Base-by-base conservation (phyloP, 2,113 vertebrate genomes). In the Neogobius melanostomus region DNA sequence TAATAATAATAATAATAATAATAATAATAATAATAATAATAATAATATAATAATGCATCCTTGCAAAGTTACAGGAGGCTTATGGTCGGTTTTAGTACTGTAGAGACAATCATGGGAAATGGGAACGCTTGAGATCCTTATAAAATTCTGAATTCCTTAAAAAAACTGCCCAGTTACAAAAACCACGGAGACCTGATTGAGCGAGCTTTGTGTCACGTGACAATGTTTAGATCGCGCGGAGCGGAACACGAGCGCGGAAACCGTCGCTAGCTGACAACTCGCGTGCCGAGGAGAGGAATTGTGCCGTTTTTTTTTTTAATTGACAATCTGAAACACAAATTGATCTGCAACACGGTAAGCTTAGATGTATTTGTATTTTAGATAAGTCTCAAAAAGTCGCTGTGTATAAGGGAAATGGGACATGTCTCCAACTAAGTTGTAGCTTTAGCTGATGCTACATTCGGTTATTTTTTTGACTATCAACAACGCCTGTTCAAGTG, bases 161-260 rank as follows among this genome's bases (percentile, higher is more conserved):
- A 65, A 71, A 76, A 65, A 12, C 0, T 36, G 50, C 10, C 49
- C 65, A 0, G 50, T 0, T 9, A 2, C 0, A 0, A 2, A 10
- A 5, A 64, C 5, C 75, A 46, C 4, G 16, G 80, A 71, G 68
- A 57, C 71, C 48, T 10, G 0, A 7, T 1, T 12, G 7, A 28
- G 71, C 64, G 46, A 9, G 52, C 8, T 16, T 4, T 8, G 57
- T 8, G 57, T 59, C 90, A 91, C 85, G 84, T 91, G 88, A 91
- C 74, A 70, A 71, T 90, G 82, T 88, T 88, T 87, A 85, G 74
- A 71, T 76, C 68, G 8, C 8, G 7, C 7, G 28, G 28, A 36
- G 28, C 28, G 28, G 28, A 36, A 36, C 28, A 36, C 28, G 28
- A 11, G 11, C 1, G 15, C 61, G 57, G 70, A 56, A 61, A 62